Evolutionary conservation across 1,140 invertebrate genomes (phyloP).

Genomic region (Probaryconus sp.): DNA sequence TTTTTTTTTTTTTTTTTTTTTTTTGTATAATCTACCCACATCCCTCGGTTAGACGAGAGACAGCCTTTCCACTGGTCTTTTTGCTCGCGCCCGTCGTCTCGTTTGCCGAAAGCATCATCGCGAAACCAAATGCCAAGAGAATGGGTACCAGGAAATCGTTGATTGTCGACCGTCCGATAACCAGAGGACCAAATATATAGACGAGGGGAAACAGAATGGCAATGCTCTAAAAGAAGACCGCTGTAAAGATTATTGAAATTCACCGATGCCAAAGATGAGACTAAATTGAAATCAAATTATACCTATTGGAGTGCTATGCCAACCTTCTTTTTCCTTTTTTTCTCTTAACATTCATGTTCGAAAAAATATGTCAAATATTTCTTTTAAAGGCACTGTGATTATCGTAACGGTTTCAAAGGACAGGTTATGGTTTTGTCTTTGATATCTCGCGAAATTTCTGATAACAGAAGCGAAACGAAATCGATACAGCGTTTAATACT

Average conservation of each 20-base stretch:
- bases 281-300: slow-evolving; percentile 49
- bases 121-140: slow-evolving; percentile 44
- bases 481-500: no score
- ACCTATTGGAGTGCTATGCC: slow-evolving; percentile 30
- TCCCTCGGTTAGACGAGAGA: slow-evolving; percentile 46
- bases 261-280: slow-evolving; percentile 7
- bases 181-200: slow-evolving; percentile 38
- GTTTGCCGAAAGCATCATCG: slow-evolving; percentile 54
- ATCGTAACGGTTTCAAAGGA: no score
- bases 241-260: slow-evolving; percentile 42
- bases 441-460: no score
- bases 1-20: no score
- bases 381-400: no score
- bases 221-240: slow-evolving; percentile 4
- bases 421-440: no score
- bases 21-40: slow-evolving; percentile 50
- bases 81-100: slow-evolving; percentile 36
- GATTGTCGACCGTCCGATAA: slow-evolving; percentile 52
- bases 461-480: no score
- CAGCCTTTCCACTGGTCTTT: slow-evolving; percentile 41
- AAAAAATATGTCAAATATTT: no score
- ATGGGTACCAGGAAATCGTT: slow-evolving; percentile 60
- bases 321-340: slow-evolving; percentile 39
- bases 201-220: slow-evolving; percentile 14
- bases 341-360: no score